Evolutionary conservation across 2,888 invertebrate genomes (phyloP).

Genomic region (Tillus elongatus): DNA sequence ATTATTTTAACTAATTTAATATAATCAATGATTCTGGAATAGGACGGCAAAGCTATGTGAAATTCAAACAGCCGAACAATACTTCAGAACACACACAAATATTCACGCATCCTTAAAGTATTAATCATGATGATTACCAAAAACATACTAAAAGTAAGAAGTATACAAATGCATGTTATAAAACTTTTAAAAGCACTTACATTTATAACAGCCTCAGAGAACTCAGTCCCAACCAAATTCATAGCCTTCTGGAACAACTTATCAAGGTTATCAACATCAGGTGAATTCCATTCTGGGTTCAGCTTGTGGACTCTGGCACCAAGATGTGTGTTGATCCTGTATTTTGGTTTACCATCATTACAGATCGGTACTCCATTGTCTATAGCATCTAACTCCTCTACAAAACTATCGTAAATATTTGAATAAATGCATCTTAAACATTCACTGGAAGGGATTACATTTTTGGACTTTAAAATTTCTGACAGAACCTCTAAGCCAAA

Average conservation of each 20-base stretch:
- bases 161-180: too few relatives aligned
- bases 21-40: too few relatives aligned
- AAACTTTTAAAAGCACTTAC: slow-evolving; percentile 23
- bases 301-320: slow-evolving; percentile 65
- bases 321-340: slow-evolving; percentile 70
- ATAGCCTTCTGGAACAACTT: slow-evolving; percentile 70
- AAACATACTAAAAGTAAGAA: too few relatives aligned
- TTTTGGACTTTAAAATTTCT: slow-evolving; percentile 43
- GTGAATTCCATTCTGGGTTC: slow-evolving; percentile 77
- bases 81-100: too few relatives aligned
- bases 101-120: too few relatives aligned
- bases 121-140: too few relatives aligned
- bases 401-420: slow-evolving; percentile 75
- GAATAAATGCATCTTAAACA: slow-evolving; percentile 51
- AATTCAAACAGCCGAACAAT: too few relatives aligned
- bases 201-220: slow-evolving; percentile 54
- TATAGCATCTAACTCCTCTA: slow-evolving; percentile 91
- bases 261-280: slow-evolving; percentile 42
- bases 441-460: slow-evolving; percentile 30
- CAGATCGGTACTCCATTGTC: slow-evolving; percentile 90
- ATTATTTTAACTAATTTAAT: too few relatives aligned
- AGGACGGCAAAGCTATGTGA: too few relatives aligned
- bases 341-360: slow-evolving; percentile 60
- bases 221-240: slow-evolving; percentile 68
- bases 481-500: slow-evolving; percentile 76